These are phyloP conservation scores for Sebastes glaucus DNA, from an alignment of 2,797 vertebrate genomes.

Conservation along the genomic window DNA sequence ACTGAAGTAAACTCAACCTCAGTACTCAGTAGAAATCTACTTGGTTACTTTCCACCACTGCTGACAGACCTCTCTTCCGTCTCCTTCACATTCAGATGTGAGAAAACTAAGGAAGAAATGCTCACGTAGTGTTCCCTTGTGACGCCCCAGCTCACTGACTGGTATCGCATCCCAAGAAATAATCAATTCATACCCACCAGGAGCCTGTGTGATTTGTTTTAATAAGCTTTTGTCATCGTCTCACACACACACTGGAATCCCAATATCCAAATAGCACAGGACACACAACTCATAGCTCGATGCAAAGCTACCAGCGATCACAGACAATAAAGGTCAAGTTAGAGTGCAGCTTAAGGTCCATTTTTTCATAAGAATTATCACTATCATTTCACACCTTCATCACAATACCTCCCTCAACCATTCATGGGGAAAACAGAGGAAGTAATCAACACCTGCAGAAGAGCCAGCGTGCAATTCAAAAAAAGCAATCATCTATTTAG, in stretches of 20 bases:
- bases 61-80: neutral
- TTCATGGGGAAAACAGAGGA: conserved; percentile 8
- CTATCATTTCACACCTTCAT: conserved; percentile 31
- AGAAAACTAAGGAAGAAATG: conserved; percentile 48
- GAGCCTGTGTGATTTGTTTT: conserved; percentile 65
- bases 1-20: neutral
- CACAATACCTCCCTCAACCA: neutral
- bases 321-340: conserved; percentile 24
- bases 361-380: conserved; percentile 31
- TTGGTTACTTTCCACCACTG: neutral
- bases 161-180: conserved; percentile 51
- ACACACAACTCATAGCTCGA: conserved; percentile 16
- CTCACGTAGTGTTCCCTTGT: conserved; percentile 34
- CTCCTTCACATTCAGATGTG: conserved; percentile 2
- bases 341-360: conserved; percentile 2
- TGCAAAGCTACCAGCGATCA: conserved; percentile 24
- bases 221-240: conserved; percentile 65
- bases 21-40: neutral
- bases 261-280: conserved; percentile 20
- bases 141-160: conserved; percentile 50
- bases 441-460: conserved; percentile 34
- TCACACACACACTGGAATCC: conserved; percentile 29
- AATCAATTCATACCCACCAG: conserved; percentile 63
- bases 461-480: conserved; percentile 8
- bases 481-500: conserved; percentile 47